Base-by-base conservation (phyloP, 2,113 vertebrate genomes). In the Etheostoma spectabile region DNA sequence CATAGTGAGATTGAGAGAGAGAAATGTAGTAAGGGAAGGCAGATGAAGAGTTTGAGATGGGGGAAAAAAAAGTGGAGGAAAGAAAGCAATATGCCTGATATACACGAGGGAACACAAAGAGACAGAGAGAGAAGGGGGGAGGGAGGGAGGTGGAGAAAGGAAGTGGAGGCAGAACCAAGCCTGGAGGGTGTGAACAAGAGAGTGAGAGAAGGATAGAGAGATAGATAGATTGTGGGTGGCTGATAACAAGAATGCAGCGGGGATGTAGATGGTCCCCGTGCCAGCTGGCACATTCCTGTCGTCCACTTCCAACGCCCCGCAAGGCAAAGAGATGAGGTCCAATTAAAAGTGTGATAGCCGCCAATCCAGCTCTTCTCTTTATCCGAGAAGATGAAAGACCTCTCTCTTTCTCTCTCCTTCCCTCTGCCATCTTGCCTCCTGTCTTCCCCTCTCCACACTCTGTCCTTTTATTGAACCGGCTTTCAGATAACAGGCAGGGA, bases 301-400 rank as follows among this genome's bases (percentile, higher is more conserved):
- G 77, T 90, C 88, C 82, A 91, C 85, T 88, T 89, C 82, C 84
- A 89, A 18, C 6, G 27, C 48, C 80, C 91, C 78, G 16, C 35
- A 4, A 74, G 87, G 84, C 86, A 83, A 38, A 80, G 77, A 85
- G 85, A 91, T 77, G 84, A 81, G 62, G 77, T 64, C 85, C 87
- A 93, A 89, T 91, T 93, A 93, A 78, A 77, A 88, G 86, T 48
- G 83, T 70, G 86, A 92, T 88, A 84, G 82, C 61, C n/a, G 76
- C 87, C 84, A 88, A 85, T 89, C 77, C 69, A 77, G 60, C 63
- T 71, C 52, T 27, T 86, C 74, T 78, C 61, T 85, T 83, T 70
- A 91, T 92, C 82, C 46, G 66, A 80, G 68, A 83, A 79, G 80
- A 92, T 83, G 83, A 91, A 85, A 88, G 72, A 45, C 56, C 49